These are phyloP conservation scores for Artibeus lituratus DNA, from an alignment of 2,797 vertebrate genomes.

Conservation along the genomic window DNA sequence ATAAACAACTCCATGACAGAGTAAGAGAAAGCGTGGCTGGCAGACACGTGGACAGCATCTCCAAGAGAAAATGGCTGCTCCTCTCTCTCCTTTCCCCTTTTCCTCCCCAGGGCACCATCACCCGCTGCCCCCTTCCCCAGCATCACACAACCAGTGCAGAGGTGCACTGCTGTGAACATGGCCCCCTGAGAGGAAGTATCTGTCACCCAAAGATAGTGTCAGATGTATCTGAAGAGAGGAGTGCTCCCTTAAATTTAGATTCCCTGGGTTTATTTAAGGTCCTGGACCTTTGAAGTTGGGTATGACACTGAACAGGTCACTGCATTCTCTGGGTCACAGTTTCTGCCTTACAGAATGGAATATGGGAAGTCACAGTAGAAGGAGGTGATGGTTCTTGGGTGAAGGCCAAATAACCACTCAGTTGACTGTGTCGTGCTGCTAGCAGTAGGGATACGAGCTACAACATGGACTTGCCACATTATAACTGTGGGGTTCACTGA, in stretches of 20 bases:
- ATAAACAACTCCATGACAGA: neutral
- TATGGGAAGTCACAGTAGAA: neutral
- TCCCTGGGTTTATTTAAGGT: no score
- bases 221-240: neutral
- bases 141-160: neutral
- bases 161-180: neutral
- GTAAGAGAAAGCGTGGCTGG: neutral
- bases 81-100: neutral
- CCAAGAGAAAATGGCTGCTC: neutral
- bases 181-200: neutral
- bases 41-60: neutral
- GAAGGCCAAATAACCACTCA: neutral
- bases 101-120: accelerated
- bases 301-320: neutral
- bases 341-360: neutral
- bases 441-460: no score
- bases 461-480: neutral
- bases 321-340: neutral
- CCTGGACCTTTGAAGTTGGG: neutral
- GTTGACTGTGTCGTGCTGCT: accelerated
- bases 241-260: neutral
- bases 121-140: neutral
- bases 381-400: neutral
- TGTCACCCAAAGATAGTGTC: neutral
- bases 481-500: neutral